phyloP scores from a whole-genome alignment of 2,797 vertebrate species.

The Streptopelia turtur region DNA sequence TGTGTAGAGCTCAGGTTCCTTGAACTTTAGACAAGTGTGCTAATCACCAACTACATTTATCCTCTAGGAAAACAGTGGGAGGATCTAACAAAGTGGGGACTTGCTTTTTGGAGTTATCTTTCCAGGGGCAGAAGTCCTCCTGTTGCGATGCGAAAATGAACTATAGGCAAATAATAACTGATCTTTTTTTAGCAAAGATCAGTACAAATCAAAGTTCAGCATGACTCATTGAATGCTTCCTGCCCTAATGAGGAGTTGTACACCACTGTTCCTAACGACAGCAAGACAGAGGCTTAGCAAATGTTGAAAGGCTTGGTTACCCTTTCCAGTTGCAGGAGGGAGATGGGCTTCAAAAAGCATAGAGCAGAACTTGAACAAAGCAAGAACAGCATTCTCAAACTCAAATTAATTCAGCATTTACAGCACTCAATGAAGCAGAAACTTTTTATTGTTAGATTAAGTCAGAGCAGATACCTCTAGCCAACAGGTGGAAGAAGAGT shows the following conservation, averaged over 20 bases:
- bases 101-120: constrained; percentile 33
- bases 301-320: constrained; percentile 27
- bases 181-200: constrained; percentile 35
- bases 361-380: constrained; percentile 35
- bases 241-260: constrained; percentile 48
- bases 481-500: neutral
- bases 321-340: neutral
- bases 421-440: neutral
- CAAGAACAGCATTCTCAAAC: constrained; percentile 12
- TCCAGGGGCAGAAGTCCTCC: neutral
- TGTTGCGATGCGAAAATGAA: constrained; percentile 34
- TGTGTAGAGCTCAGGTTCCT: neutral
- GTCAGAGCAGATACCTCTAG: neutral
- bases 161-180: constrained; percentile 53
- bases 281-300: neutral
- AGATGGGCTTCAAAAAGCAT: constrained; percentile 17
- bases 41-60: constrained; percentile 30
- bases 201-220: constrained; percentile 47
- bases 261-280: neutral
- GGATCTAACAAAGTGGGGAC: constrained; percentile 1
- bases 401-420: constrained; percentile 28
- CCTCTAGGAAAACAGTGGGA: constrained; percentile 11
- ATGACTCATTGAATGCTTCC: constrained; percentile 27
- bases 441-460: constrained; percentile 6
- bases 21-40: neutral